Conservation (phyloP, 2,113 vertebrate species). For the Anser brachyrhynchus region DNA sequence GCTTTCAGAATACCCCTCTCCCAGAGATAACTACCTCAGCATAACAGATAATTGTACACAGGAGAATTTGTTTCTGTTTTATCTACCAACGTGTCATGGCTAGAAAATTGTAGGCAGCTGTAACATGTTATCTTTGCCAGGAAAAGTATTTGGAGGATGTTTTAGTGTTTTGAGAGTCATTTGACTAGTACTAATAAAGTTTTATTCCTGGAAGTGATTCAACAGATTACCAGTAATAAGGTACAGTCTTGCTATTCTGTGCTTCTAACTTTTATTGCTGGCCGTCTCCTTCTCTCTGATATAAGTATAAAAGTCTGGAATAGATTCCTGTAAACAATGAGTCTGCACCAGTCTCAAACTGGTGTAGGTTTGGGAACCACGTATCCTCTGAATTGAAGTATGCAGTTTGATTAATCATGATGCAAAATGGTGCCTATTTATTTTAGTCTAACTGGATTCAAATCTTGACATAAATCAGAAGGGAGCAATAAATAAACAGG, state of each 20-base stretch:
- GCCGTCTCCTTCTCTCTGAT: not conserved
- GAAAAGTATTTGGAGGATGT: not conserved
- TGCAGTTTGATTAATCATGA: not conserved
- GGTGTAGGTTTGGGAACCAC: not conserved
- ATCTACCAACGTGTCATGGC: not conserved
- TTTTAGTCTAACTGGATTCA: not conserved
- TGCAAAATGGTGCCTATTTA: not conserved
- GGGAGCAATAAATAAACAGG: not conserved
- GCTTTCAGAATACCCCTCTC: not conserved
- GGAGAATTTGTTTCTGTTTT: not conserved
- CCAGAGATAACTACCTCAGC: not conserved
- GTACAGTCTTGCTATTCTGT: not conserved
- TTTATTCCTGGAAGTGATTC: slow-evolving; percentile 50
- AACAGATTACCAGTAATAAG: not conserved
- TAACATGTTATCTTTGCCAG: not conserved
- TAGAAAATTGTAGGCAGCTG: not conserved
- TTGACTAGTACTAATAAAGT: not conserved
- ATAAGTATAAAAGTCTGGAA: not conserved
- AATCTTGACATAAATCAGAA: not conserved
- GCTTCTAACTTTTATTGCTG: not conserved
- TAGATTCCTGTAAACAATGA: not conserved
- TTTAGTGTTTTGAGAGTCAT: not conserved
- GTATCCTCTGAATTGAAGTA: not conserved
- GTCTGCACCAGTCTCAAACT: not conserved
- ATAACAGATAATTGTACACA: not conserved